Evolutionary conservation across 2,113 vertebrate species (phyloP).

Genomic region (Microcebus ravelobensis): DNA sequence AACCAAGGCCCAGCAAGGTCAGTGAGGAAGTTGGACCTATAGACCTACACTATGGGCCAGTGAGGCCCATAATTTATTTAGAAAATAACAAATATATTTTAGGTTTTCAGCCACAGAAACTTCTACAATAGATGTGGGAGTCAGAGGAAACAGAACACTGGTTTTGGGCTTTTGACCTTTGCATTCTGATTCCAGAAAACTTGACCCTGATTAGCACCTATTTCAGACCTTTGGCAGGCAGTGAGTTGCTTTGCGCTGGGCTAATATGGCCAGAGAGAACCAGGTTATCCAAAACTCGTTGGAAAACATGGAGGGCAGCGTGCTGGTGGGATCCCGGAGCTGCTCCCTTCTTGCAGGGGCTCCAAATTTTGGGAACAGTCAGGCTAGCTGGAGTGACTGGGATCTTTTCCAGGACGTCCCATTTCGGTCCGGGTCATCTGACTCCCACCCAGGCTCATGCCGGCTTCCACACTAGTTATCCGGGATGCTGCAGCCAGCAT

Average conservation of each 20-base stretch:
- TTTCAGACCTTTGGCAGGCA: background rate
- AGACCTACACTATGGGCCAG: background rate
- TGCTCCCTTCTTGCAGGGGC: background rate
- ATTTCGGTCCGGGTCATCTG: background rate
- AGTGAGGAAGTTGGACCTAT: background rate
- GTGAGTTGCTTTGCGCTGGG: background rate
- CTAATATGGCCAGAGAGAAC: background rate
- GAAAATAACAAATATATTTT: background rate
- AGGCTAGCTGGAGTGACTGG: no score
- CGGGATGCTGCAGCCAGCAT: background rate
- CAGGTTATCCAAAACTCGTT: background rate
- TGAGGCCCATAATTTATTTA: background rate
- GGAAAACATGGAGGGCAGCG: background rate
- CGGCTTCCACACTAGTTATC: background rate
- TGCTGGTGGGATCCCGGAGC: background rate
- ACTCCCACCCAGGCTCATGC: background rate
- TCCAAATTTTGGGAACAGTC: background rate
- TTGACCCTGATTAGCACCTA: background rate
- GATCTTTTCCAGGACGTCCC: background rate
- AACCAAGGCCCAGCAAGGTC: background rate
- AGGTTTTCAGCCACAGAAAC: background rate
- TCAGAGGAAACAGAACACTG: background rate
- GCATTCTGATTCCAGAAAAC: constrained; percentile 22
- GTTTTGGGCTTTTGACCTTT: background rate
- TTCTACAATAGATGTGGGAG: background rate